Evolutionary conservation across 2,888 invertebrate species (phyloP), one percentile per base, ranked within the genome.

Genomic region (Cheilosia vernalis): DNA sequence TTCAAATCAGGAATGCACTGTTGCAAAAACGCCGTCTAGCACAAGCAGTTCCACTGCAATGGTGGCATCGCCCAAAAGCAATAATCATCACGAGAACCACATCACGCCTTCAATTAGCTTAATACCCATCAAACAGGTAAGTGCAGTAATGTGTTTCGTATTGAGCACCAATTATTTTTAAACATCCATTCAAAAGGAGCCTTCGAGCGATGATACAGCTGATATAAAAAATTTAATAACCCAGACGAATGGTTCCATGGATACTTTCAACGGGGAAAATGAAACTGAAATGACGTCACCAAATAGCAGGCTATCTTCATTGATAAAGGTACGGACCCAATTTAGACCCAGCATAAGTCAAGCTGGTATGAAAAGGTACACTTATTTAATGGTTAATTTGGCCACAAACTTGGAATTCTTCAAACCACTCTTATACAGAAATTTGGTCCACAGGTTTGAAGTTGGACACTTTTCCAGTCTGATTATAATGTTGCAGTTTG

Each of bases 101-200:
- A 96, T 97, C 90, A 96, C 96, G 88, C 97, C 97, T 24, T 97
- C 96, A 87, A 97, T 97, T 89, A 96, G 96, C 49, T 93, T 97
- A 70, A 97, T 97, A 93, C 97, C 97, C 79, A 97, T 97, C 88
- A 97, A 97, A 92, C 96, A 96, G 93, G 94, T 94, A 90, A 90
- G 89, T 88, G 60, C 70, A n/a, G 7, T 4, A 15, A 24, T 21
- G 10, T 13, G 1, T 51, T 15, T 51, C 10, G 0, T 21, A 21
- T 1, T 21, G 2, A 10, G 1, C 13, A 21, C 10, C 21, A 17
- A 21, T 44, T 80, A 30, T 60, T 63, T 55, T 70, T 24, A 7
- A 9, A 51, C 40, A 53, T 15, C 33, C 5, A 27, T 33, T 77
- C 61, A 73, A 24, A 88, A 91, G 91, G 91, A 91, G 83, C 90